Evolutionary conservation across 2,888 invertebrate genomes (phyloP), one percentile per base, ranked within the genome.

Genomic region (Polyploca ridens): DNA sequence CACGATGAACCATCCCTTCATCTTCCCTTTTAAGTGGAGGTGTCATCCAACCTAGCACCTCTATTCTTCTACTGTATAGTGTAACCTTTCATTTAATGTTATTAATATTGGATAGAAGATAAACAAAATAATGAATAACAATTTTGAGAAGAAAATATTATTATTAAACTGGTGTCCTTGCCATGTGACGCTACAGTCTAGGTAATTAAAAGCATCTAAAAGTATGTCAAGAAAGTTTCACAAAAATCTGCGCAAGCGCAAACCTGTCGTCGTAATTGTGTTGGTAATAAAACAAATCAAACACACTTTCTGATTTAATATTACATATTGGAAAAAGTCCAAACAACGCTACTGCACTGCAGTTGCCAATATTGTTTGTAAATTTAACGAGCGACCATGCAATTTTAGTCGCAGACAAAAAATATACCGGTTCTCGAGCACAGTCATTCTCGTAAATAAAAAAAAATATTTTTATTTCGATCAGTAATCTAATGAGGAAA

Each of bases 271-370:
- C 19, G 54, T 19, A 54, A 49, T 49, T 19, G 10, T 54, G 54
- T 54, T 54, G 54, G 54, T 54, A 19, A 54, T 54, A 54, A 46
- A 54, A 54, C 54, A 54, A 10, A 19, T 54, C 54, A 54, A 54
- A 19, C 54, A 19, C 54, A 54, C 16, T 54, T 54, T 54, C 54
- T 54, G 54, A 54, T 54, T 54, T 54, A 27, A 54, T 10, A 54
- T 19, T 54, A 54, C n/a, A 7, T 19, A 54, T 54, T 54, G 54
- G 54, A 54, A 54, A 54, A 54, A 54, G 19, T 19, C 54, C 54
- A 54, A 54, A 54, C 54, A 54, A 19, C 54, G 19, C 54, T 19
- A 54, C 19, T 49, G 54, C 54, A 54, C 19, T 54, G 7, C 27
- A 7, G 54, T 54, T 54, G 54, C 54, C 54, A 54, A 54, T 54